Evolutionary conservation across 2,888 invertebrate species (phyloP).

Genomic region (Metallyticus violacea): DNA sequence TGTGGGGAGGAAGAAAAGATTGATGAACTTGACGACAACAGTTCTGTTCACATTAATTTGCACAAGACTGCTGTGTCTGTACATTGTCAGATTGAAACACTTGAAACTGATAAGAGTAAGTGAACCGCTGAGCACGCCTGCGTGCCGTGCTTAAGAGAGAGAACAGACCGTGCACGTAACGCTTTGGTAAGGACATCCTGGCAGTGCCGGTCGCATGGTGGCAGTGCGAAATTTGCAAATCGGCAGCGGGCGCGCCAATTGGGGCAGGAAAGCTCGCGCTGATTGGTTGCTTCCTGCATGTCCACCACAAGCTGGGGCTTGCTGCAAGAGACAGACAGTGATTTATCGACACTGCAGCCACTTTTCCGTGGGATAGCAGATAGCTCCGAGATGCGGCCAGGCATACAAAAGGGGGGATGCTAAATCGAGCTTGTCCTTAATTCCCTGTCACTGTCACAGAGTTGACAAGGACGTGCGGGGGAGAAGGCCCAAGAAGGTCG

Average conservation of each 20-base stretch:
- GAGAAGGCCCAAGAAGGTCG: not conserved
- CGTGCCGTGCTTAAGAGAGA: not conserved
- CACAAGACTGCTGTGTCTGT: too few relatives aligned
- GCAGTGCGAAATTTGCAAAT: not conserved
- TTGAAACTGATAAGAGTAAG: too few relatives aligned
- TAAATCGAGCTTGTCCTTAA: not conserved
- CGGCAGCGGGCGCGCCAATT: not conserved
- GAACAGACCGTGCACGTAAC: not conserved
- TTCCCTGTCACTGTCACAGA: not conserved
- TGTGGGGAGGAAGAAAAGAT: too few relatives aligned
- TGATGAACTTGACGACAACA: too few relatives aligned
- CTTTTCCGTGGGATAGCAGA: not conserved
- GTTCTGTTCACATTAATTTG: too few relatives aligned
- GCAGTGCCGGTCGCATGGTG: too few relatives aligned
- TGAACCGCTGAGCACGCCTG: too few relatives aligned
- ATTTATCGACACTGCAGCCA: conserved; percentile 21
- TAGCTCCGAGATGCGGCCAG: not conserved
- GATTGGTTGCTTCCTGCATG: conserved; percentile 27
- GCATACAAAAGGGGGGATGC: too few relatives aligned
- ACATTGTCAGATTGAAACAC: too few relatives aligned
- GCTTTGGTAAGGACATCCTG: not conserved
- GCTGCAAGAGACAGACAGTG: conserved; percentile 7
- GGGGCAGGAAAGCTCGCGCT: conserved; percentile 7
- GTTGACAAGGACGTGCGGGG: not conserved
- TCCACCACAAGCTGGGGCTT: not conserved